Evolutionary conservation across 2,113 vertebrate genomes (phyloP).

Genomic region (Cyanoderma ruficeps): DNA sequence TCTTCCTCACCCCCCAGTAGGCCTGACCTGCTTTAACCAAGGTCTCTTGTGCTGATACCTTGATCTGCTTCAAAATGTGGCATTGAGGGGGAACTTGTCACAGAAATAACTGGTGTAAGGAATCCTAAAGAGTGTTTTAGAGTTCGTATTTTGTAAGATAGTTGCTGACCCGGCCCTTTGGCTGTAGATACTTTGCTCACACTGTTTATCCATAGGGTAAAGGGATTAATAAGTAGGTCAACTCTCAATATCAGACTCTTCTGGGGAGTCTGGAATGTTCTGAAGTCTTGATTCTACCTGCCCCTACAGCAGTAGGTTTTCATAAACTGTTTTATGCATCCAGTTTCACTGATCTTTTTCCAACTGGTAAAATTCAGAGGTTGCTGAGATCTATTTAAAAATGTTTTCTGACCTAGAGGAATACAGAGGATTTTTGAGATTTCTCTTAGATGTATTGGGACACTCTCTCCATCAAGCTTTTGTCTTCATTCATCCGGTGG

Average conservation of each 20-base stretch:
- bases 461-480: background rate
- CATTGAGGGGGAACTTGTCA: background rate
- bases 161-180: background rate
- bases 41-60: background rate
- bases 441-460: background rate
- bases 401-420: background rate
- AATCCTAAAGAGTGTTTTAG: background rate
- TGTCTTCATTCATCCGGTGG: background rate
- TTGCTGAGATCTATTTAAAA: background rate
- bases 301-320: background rate
- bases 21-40: background rate
- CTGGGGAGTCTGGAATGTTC: background rate
- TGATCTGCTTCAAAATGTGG: background rate
- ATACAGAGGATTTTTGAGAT: background rate
- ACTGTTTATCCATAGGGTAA: background rate
- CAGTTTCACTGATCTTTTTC: background rate
- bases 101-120: background rate
- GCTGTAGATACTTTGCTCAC: background rate
- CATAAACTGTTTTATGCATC: background rate
- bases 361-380: background rate
- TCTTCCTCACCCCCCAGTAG: background rate
- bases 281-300: background rate
- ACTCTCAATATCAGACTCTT: background rate
- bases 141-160: background rate
- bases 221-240: background rate